Evolutionary conservation across 2,113 vertebrate genomes (phyloP).

Genomic region (Hippoglossus stenolepis): DNA sequence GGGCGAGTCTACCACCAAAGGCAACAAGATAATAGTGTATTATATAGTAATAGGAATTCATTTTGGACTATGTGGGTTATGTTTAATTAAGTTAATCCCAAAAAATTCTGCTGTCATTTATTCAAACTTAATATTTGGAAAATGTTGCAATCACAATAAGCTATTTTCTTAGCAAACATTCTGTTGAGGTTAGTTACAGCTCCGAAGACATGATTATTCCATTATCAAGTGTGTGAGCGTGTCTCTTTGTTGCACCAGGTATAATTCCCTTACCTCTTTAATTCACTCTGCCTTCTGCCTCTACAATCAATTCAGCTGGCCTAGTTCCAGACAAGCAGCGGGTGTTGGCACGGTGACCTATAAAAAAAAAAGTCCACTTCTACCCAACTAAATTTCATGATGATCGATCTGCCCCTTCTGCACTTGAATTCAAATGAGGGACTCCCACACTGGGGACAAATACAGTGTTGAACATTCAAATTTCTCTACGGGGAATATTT

Average conservation of each 20-base stretch:
- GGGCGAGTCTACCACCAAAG: no score
- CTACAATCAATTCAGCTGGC: slow-evolving; percentile 54
- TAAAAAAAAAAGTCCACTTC: slow-evolving; percentile 32
- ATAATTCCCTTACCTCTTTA: slow-evolving; percentile 25
- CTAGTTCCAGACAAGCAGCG: slow-evolving; percentile 55
- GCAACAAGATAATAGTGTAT: no score
- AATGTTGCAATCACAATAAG: background rate
- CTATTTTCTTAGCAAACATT: background rate
- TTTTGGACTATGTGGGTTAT: no score
- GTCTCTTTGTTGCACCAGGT: slow-evolving; percentile 20
- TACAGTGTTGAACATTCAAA: slow-evolving; percentile 23
- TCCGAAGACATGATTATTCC: background rate
- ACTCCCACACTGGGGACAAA: slow-evolving; percentile 1
- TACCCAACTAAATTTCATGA: background rate
- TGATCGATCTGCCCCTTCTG: background rate
- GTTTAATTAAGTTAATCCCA: no score
- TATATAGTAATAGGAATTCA: no score
- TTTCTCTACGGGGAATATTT: slow-evolving; percentile 19
- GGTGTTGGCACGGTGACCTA: slow-evolving; percentile 69
- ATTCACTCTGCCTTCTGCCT: slow-evolving; percentile 40
- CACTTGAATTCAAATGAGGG: slow-evolving; percentile 14
- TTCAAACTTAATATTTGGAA: no score
- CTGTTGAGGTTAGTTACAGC: background rate
- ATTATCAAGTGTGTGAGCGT: background rate
- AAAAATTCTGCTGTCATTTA: no score